Evolutionary conservation across 2,888 invertebrate genomes (phyloP).

Genomic region (Tachina grossa): DNA sequence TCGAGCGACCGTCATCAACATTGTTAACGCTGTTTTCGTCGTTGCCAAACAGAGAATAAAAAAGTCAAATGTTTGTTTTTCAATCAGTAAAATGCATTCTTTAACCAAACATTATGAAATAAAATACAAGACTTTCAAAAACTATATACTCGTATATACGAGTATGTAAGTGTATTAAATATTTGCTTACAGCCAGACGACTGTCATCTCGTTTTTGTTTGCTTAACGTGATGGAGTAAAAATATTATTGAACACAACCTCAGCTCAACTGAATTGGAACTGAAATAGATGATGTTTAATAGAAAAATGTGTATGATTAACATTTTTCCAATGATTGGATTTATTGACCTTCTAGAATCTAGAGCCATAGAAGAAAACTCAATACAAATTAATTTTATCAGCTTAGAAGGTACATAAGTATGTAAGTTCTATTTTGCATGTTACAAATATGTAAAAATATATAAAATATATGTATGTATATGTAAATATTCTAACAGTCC

Average conservation of each 20-base stretch:
- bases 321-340: constrained; percentile 36
- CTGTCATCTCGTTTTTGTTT: constrained; percentile 38
- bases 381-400: constrained; percentile 6
- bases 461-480: too few relatives aligned
- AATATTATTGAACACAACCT: constrained; percentile 8
- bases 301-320: constrained; percentile 37
- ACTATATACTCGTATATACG: constrained; percentile 7
- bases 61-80: constrained; percentile 42
- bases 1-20: constrained; percentile 12
- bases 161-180: neutral
- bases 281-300: constrained; percentile 19
- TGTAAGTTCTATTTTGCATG: neutral
- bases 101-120: constrained; percentile 49
- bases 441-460: neutral
- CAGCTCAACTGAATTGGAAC: neutral
- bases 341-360: constrained; percentile 55
- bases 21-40: neutral
- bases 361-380: constrained; percentile 33
- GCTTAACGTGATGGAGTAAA: constrained; percentile 24
- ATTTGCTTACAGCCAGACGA: constrained; percentile 36
- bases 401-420: constrained; percentile 6
- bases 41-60: constrained; percentile 17
- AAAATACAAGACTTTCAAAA: constrained; percentile 21
- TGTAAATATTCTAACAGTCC: neutral
- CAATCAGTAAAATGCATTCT: constrained; percentile 57